Evolutionary conservation across 1,140 invertebrate species (phyloP), one percentile per base, ranked within the genome.

Genomic region (Scaptomyza hsui): DNA sequence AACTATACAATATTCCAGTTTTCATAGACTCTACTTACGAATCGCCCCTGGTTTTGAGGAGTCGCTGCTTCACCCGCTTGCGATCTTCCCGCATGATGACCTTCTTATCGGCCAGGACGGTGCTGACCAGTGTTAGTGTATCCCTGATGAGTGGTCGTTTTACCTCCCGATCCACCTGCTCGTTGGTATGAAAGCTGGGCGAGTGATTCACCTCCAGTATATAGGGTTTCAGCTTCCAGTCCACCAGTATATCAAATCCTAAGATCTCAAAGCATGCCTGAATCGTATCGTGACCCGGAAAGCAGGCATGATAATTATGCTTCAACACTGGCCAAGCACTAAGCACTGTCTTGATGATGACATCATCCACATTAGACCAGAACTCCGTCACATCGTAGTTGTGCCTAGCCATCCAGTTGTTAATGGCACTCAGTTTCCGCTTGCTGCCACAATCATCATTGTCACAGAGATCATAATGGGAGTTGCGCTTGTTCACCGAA

Each of bases 171-270:
- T 98, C 97, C 42, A 98, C 92, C 60, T 94, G 93, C 1, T 96
- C 94, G 89, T 97, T 96, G 0, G 96, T 97, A 78, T 97, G 95
- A 85, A 97, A 97, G 92, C 97, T 98, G 3, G 97, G 97, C 4
- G 97, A 98, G 85, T 97, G 97, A 92, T 98, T 98, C 1, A 97
- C 97, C 92, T 98, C 97, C 47, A 98, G 92, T 29, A 98, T 93
- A 73, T 94, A 96, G 1, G 97, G 97, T 83, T 96, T 96, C n/a
- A 97, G 90, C 77, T 95, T 96, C 90, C 95, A 94, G 90, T 98
- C 97, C 16, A 98, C 92, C 18, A 98, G 91, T 64, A 98, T 95
- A 89, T 98, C 97, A 70, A 98, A 96, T 18, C 97, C 97, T 0
- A 98, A 92, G 29, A 98, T 94, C 92, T 98, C 97, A 91, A 98